Base-by-base conservation (phyloP, 1,140 invertebrate genomes). In the Penaeus indicus region DNA sequence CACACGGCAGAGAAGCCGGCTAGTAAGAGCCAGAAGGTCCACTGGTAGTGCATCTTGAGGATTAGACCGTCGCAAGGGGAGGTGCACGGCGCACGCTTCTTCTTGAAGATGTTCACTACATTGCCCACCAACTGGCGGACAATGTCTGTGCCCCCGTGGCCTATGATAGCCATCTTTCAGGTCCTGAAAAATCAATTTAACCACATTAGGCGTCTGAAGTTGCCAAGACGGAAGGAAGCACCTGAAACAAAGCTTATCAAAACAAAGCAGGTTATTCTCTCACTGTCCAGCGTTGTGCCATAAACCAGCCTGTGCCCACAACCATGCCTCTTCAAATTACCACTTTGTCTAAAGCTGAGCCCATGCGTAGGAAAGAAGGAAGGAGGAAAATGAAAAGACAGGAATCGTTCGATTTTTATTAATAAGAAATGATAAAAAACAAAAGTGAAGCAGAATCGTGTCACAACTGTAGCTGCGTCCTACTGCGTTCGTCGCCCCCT, bases 151-250 rank as follows among this genome's bases (percentile, higher is more conserved):
- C 88, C 88, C 32, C 88, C 88, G 83, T 89, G 88, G 72, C 88
- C 88, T 89, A 89, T 85, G 88, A 89, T 77, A 89, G 88, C 88
- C 88, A 89, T 89, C 81, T 89, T 89, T 89, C 88, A 89, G 83
- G 69, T 89, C 88, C 88, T 89, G 88, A 78, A 89, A 89, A 89
- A 89, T 78, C 38, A 89, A 85, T 89, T 80, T 75, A 88, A 27
- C 61, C 22, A 80, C 72, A 89, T 89, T 89, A 89, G 88, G 83
- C 82, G 64, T 83, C 88, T 89, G 54, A 47, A 32, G 42, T 88
- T 38, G 54, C 27, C 72, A 19, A 27, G 47, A 22, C 25, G 38
- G 21, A 25, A 25, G 27, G 54, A 27, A 78, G 25, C 86, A 47
- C 47, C 47, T 47, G 47, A 47, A 47, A 47, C 47, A 47, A 47